Evolutionary conservation across 1,140 invertebrate species (phyloP), one percentile per base, ranked within the genome.

Genomic region (Drosophila repleta): DNA sequence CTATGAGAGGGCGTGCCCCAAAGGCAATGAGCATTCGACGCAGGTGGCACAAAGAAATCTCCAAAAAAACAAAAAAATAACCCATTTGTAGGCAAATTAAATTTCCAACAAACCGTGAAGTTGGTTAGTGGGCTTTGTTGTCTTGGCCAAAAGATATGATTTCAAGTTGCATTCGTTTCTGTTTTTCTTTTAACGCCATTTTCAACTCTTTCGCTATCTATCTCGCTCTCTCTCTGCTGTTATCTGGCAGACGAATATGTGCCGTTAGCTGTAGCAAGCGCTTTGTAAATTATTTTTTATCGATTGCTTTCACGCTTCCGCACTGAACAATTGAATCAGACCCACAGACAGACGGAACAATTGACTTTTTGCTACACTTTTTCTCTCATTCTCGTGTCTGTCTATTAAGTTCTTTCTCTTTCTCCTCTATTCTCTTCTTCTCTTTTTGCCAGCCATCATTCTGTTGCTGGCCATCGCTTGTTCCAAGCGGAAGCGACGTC

Each of bases 41-140:
- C 55, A 57, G 55, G 55, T 43, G 39, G 45, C 35, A 29, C 15
- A 37, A 70, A 70, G 61, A 70, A 57, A 64, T 63, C 51, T 45
- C 35, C 37, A 15, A 35, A 55, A 35, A 37, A 53, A 53, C 29
- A 57, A 51, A 71, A 49, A 57, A 32, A 63, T 76, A 76, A 68
- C 51, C 71, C 74, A 87, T 88, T 87, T 87, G 79, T 87, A 87
- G 83, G 65, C 79, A 88, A 76, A 88, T 83, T 87, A 88, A 88
- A 75, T 75, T 79, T 76, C 80, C 79, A 87, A 87, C 79, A 79
- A 88, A 87, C 57, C 83, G 79, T 88, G 83, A 87, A 87, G 82
- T 87, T 87, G 77, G 83, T 87, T 79, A 84, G 68, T 85, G 73
- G 77, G 82, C 62, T 67, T 29, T 60, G 32, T 66, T 65, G 45